Percentiles rank a stretch among this genome's conserved stretches.
phyloP scores from a whole-genome alignment of 1,140 invertebrate genomes.

The Acromyrmex charruanus region DNA sequence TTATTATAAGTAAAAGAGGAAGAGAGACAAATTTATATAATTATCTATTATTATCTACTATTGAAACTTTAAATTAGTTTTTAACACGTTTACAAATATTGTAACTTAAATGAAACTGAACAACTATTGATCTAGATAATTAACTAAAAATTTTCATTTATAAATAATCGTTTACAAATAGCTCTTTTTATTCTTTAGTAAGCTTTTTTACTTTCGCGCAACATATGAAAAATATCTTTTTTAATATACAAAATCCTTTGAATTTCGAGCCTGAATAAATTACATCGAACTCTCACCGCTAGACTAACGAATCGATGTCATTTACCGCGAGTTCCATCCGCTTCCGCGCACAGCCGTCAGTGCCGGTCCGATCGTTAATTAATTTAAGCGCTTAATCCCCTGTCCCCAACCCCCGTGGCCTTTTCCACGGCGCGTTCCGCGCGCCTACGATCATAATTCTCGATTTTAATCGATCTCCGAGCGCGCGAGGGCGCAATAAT shows the following conservation, averaged over 20 bases:
- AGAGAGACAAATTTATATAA: neutral
- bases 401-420: slow-evolving; percentile 28
- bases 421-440: slow-evolving; percentile 72
- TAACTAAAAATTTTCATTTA: neutral
- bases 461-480: slow-evolving; percentile 83
- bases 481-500: slow-evolving; percentile 79
- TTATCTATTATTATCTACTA: neutral
- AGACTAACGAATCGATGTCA: slow-evolving; percentile 59
- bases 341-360: slow-evolving; percentile 53
- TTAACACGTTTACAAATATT: neutral
- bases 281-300: neutral
- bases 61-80: neutral
- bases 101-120: neutral
- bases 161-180: neutral
- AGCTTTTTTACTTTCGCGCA: neutral
- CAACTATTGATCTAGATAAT: neutral
- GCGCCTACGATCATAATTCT: slow-evolving; percentile 79
- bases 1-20: neutral
- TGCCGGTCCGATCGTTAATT: slow-evolving; percentile 75
- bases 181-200: neutral
- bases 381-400: slow-evolving; percentile 79
- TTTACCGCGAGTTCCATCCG: slow-evolving; percentile 49
- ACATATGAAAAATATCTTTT: neutral
- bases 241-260: no score
- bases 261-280: neutral